Evolutionary conservation across 2,888 invertebrate species (phyloP).

Genomic region (Colletes collaris): DNA sequence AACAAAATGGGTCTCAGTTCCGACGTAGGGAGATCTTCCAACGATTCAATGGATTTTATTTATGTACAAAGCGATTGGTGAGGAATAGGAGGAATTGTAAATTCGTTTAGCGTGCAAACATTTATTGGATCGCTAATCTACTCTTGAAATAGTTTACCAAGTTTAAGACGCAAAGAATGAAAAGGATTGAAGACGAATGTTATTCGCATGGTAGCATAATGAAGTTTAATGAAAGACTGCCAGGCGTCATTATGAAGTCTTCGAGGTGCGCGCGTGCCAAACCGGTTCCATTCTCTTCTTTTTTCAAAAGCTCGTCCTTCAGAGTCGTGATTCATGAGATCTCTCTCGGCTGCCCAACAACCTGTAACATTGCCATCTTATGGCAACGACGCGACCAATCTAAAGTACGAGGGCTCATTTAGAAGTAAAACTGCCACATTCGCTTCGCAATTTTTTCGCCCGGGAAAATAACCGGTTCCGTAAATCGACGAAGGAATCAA

Average conservation of each 20-base stretch:
- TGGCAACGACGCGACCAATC: constrained; percentile 69
- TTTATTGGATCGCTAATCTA: neutral
- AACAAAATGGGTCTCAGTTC: no score
- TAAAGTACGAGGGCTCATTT: constrained; percentile 67
- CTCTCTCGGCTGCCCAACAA: constrained; percentile 78
- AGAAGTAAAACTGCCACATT: constrained; percentile 55
- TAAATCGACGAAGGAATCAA: neutral
- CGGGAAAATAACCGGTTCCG: constrained; percentile 14
- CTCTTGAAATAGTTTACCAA: neutral
- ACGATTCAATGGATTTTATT: no score
- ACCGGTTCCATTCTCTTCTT: constrained; percentile 70
- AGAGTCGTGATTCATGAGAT: constrained; percentile 77
- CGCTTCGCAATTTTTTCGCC: constrained; percentile 37
- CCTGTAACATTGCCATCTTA: constrained; percentile 81
- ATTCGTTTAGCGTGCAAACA: neutral
- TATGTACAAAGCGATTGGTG: no score
- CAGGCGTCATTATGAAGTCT: constrained; percentile 58
- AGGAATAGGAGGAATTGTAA: no score
- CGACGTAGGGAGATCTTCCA: no score
- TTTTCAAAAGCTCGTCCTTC: constrained; percentile 59
- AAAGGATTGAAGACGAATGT: constrained; percentile 50
- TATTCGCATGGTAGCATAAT: constrained; percentile 62
- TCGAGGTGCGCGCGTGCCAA: constrained; percentile 69
- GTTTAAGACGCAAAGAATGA: constrained; percentile 27
- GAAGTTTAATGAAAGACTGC: constrained; percentile 65